phyloP scores from a whole-genome alignment of 2,888 invertebrate genomes.

The Ormyrus labotus region DNA sequence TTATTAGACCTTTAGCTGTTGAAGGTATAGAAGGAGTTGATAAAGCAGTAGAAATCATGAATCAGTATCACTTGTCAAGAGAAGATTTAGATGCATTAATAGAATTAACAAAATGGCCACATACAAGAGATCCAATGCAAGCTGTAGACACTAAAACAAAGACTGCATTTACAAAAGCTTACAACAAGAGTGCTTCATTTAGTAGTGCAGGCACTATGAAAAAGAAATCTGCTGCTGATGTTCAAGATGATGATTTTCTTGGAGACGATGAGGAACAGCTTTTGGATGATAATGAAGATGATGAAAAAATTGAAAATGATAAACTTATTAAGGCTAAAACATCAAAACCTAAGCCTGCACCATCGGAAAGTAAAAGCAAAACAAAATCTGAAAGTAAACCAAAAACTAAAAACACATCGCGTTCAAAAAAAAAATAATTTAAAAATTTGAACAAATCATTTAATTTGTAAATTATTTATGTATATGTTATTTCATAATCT shows the following conservation, averaged over 20 bases:
- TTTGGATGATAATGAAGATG: constrained; percentile 36
- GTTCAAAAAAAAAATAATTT: constrained; percentile 36
- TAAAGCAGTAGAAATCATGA: constrained; percentile 84
- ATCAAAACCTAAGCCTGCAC: constrained; percentile 35
- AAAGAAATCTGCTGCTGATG: constrained; percentile 75
- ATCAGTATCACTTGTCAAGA: constrained; percentile 89
- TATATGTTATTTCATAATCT: neutral
- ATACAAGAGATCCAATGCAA: constrained; percentile 85
- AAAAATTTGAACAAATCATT: neutral
- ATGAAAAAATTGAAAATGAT: constrained; percentile 52
- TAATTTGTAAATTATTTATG: constrained; percentile 66
- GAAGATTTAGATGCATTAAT: constrained; percentile 94
- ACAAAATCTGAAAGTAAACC: constrained; percentile 32
- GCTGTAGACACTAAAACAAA: constrained; percentile 89
- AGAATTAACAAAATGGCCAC: constrained; percentile 92
- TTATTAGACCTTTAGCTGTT: constrained; percentile 86
- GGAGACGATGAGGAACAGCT: constrained; percentile 71
- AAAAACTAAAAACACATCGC: constrained; percentile 1
- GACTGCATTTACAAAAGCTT: constrained; percentile 93
- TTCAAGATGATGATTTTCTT: constrained; percentile 80
- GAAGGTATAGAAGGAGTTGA: constrained; percentile 85
- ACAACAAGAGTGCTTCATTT: constrained; percentile 89
- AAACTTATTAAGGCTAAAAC: constrained; percentile 53
- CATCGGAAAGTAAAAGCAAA: constrained; percentile 36
- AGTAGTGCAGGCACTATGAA: constrained; percentile 80